Percentiles rank a stretch among this genome's conserved stretches.
phyloP scores from a whole-genome alignment of 2,797 vertebrate species.

The Xyrichtys novacula region DNA sequence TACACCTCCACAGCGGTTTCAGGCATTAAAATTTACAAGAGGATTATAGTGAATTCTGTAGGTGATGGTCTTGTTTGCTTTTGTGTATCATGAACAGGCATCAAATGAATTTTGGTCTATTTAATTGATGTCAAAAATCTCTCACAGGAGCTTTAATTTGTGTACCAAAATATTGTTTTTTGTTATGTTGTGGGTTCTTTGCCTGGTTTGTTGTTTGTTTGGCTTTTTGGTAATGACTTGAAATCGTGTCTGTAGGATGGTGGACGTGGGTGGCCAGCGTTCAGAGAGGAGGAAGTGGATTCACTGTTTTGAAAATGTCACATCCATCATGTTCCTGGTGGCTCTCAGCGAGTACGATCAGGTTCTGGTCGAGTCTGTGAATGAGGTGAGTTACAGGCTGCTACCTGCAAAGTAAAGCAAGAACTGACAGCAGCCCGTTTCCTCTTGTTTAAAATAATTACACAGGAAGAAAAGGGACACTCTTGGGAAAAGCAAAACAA shows the following conservation, averaged over 20 bases:
- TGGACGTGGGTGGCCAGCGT: conserved; percentile 85
- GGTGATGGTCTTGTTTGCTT: too few relatives aligned
- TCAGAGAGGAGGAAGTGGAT: conserved; percentile 87
- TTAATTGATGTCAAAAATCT: too few relatives aligned
- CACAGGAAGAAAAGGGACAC: conserved; percentile 14
- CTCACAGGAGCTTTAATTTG: too few relatives aligned
- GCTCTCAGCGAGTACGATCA: conserved; percentile 86
- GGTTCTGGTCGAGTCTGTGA: conserved; percentile 79
- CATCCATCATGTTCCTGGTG: conserved; percentile 85
- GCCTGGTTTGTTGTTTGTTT: background rate
- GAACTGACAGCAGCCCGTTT: background rate
- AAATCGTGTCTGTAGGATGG: conserved; percentile 75
- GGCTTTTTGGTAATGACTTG: background rate
- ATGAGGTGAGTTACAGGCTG: conserved; percentile 57
- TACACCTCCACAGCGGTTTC: too few relatives aligned
- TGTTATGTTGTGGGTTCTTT: background rate
- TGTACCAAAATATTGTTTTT: background rate
- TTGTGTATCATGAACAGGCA: too few relatives aligned
- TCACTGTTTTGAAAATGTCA: conserved; percentile 85
- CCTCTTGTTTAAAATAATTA: background rate
- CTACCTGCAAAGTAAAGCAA: conserved; percentile 2
- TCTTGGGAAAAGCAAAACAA: conserved; percentile 17
- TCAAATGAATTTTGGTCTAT: too few relatives aligned
- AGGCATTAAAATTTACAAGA: too few relatives aligned
- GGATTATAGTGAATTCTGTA: too few relatives aligned